phyloP scores from a whole-genome alignment of 64 coral and sea anemone species.

The Montipora foliosa region DNA sequence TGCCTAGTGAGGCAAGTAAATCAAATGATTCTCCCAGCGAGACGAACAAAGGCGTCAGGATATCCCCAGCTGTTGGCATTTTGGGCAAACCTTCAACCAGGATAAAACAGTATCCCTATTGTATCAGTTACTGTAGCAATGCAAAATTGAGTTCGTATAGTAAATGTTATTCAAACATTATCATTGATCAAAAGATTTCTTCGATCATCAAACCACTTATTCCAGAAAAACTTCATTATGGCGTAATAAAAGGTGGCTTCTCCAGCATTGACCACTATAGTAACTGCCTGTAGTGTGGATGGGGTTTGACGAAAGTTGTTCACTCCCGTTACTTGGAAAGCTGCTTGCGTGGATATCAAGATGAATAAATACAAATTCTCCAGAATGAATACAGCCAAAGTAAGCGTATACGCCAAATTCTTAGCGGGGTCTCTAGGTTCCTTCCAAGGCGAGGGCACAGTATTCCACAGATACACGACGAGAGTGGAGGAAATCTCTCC shows the following conservation, averaged over 20 bases:
- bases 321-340: too few species aligned
- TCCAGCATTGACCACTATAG: background rate
- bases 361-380: constrained; percentile 28
- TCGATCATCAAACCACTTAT: constrained; percentile 50
- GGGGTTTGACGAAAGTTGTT: too few species aligned
- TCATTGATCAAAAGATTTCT: constrained; percentile 36
- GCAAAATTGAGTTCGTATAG: too few species aligned
- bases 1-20: too few species aligned
- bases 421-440: background rate
- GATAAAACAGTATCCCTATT: too few species aligned
- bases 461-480: too few species aligned
- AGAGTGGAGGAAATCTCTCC: constrained; percentile 1
- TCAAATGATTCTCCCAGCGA: too few species aligned
- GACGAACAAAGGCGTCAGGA: too few species aligned
- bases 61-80: too few species aligned
- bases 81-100: too few species aligned
- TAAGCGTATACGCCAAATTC: background rate
- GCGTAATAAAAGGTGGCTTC: constrained; percentile 55
- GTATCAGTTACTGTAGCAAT: too few species aligned
- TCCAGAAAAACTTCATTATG: constrained; percentile 59
- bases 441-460: too few species aligned
- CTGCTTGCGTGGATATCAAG: background rate
- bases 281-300: background rate
- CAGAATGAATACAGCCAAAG: background rate
- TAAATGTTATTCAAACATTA: constrained; percentile 11